Evolutionary conservation across 1,140 invertebrate species (phyloP).

Genomic region (Diabrotica virgifera): DNA sequence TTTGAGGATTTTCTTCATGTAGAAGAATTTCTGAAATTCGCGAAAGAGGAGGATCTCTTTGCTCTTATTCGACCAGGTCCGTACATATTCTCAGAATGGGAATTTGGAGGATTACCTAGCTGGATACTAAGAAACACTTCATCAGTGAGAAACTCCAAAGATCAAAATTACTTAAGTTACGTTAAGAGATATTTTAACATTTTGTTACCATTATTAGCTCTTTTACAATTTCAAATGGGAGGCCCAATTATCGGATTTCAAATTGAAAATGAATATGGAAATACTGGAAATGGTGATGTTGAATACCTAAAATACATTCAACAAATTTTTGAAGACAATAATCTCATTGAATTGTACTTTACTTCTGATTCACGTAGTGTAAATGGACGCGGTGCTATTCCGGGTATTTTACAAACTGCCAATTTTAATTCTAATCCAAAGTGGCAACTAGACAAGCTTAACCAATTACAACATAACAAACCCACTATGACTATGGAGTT

Average conservation of each 20-base stretch:
- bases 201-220: slow-evolving; percentile 50
- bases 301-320: slow-evolving; percentile 52
- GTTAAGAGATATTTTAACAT: slow-evolving; percentile 52
- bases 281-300: slow-evolving; percentile 40
- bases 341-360: slow-evolving; percentile 52
- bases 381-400: slow-evolving; percentile 19
- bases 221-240: slow-evolving; percentile 55
- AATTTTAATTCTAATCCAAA: not conserved
- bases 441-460: not conserved
- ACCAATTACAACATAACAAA: slow-evolving; percentile 31
- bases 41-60: slow-evolving; percentile 75
- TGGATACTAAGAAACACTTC: slow-evolving; percentile 28
- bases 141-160: slow-evolving; percentile 52
- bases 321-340: slow-evolving; percentile 44
- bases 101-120: slow-evolving; percentile 50
- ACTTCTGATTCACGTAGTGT: slow-evolving; percentile 51
- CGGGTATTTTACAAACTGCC: slow-evolving; percentile 2
- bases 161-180: slow-evolving; percentile 48
- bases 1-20: slow-evolving; percentile 56
- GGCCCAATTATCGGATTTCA: slow-evolving; percentile 56
- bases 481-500: slow-evolving; percentile 62
- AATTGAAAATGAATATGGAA: slow-evolving; percentile 59
- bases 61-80: slow-evolving; percentile 88
- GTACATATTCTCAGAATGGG: slow-evolving; percentile 87
- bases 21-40: slow-evolving; percentile 69